Percentiles rank a stretch among this genome's conserved stretches.
Conservation (phyloP, 2,797 vertebrate genomes). For the Danio choprae region DNA sequence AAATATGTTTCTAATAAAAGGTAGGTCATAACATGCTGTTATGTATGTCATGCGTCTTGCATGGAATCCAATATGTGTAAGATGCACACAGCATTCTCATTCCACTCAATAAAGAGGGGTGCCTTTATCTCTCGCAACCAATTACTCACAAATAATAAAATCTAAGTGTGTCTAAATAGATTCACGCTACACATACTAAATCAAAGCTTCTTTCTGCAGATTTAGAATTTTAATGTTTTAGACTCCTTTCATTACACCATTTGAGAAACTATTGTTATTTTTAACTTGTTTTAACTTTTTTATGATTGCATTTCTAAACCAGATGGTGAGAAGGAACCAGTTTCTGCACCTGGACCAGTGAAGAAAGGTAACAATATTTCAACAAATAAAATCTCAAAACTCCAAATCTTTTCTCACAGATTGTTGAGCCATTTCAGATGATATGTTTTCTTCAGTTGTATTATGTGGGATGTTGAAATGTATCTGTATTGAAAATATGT, state of each 20-base stretch:
- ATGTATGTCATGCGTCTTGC: conserved; percentile 16
- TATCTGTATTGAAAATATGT: conserved; percentile 29
- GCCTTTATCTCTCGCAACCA: neutral
- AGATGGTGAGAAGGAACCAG: conserved; percentile 83
- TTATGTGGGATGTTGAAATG: conserved; percentile 3
- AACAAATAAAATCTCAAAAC: neutral
- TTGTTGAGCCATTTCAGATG: neutral
- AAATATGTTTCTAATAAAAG: neutral
- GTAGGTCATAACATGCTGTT: neutral
- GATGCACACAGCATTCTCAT: neutral
- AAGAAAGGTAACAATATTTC: conserved; percentile 88
- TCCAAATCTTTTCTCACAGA: neutral
- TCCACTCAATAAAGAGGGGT: neutral
- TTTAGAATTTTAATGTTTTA: neutral
- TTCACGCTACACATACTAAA: neutral
- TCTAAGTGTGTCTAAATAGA: neutral
- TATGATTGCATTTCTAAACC: conserved; percentile 67
- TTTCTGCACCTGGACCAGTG: conserved; percentile 87
- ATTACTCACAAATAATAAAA: neutral
- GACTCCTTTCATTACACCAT: neutral
- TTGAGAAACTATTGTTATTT: neutral
- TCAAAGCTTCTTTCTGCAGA: neutral
- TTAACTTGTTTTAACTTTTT: conserved; percentile 46
- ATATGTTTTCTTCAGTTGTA: neutral
- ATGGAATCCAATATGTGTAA: conserved; percentile 5